A percentile compares a stretch with the other conserved stretches of the same genome.
These are phyloP conservation scores for Calliopsis andreniformis DNA, from an alignment of 1,140 invertebrate genomes.

Conservation along the genomic window DNA sequence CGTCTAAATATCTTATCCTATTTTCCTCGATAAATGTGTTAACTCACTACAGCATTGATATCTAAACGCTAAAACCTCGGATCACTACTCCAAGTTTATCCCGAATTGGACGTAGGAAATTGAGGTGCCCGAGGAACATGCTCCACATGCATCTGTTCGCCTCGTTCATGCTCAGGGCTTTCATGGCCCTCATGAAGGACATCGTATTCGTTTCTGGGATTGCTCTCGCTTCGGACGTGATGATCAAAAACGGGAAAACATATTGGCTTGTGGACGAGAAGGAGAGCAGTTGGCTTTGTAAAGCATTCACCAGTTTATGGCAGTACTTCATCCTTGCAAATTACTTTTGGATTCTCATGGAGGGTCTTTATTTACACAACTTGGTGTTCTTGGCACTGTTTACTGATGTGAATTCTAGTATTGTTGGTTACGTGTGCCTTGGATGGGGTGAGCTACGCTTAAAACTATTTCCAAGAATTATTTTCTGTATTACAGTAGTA, in stretches of 20 bases:
- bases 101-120: constrained; percentile 81
- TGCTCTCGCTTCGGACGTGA: constrained; percentile 79
- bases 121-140: constrained; percentile 86
- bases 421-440: constrained; percentile 85
- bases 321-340: constrained; percentile 90
- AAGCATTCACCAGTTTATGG: constrained; percentile 85
- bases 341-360: constrained; percentile 92
- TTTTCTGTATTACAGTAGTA: too few relatives aligned
- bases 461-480: too few relatives aligned
- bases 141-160: constrained; percentile 87
- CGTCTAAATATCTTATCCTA: too few relatives aligned
- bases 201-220: constrained; percentile 83
- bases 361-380: constrained; percentile 91
- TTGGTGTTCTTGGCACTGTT: constrained; percentile 89
- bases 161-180: constrained; percentile 85
- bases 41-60: too few relatives aligned
- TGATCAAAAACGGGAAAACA: constrained; percentile 73
- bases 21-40: neutral
- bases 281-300: constrained; percentile 87
- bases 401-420: constrained; percentile 86
- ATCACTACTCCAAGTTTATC: constrained; percentile 61
- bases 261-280: constrained; percentile 72
- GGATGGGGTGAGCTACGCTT: constrained; percentile 86
- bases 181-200: constrained; percentile 84
- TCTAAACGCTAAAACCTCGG: neutral